phyloP scores from a whole-genome alignment of 2,113 vertebrate genomes.

The Boulengeromyrus knoepffleri region DNA sequence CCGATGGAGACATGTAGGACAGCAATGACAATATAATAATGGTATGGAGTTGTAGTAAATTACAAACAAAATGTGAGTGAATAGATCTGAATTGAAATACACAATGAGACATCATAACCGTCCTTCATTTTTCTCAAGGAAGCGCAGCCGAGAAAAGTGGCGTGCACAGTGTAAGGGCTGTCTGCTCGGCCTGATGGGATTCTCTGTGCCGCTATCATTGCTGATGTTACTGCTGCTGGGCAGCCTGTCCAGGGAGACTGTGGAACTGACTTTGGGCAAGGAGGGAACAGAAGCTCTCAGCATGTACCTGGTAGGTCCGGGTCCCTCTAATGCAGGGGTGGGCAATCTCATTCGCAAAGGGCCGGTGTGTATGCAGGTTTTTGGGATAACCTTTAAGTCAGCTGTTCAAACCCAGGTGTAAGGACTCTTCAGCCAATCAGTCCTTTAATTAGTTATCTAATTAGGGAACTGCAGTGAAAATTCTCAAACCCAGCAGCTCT shows the following conservation, averaged over 20 bases:
- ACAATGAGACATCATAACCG: too few relatives aligned
- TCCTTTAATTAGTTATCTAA: background rate
- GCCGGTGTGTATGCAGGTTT: background rate
- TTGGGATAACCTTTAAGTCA: background rate
- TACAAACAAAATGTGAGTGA: too few relatives aligned
- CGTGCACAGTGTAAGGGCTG: slow-evolving; percentile 60
- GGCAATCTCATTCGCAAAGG: background rate
- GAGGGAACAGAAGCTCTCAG: slow-evolving; percentile 49
- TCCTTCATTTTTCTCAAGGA: slow-evolving; percentile 38
- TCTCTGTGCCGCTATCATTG: slow-evolving; percentile 58
- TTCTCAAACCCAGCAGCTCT: background rate
- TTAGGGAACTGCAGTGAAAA: background rate
- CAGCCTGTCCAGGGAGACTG: slow-evolving; percentile 47
- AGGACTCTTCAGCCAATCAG: background rate
- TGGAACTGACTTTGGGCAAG: slow-evolving; percentile 51
- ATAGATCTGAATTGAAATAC: too few relatives aligned
- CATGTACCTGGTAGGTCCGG: slow-evolving; percentile 57
- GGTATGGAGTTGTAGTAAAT: too few relatives aligned
- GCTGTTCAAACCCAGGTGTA: background rate
- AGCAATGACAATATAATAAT: too few relatives aligned
- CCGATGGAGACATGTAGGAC: too few relatives aligned
- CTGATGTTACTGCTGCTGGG: slow-evolving; percentile 56
- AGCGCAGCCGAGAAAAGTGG: slow-evolving; percentile 49
- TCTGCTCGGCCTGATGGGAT: slow-evolving; percentile 59
- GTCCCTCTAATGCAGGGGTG: background rate